Percentiles rank a stretch among this genome's conserved stretches.
Conservation (phyloP, 2,888 invertebrate species). For the Holacanthella duospinosa region DNA sequence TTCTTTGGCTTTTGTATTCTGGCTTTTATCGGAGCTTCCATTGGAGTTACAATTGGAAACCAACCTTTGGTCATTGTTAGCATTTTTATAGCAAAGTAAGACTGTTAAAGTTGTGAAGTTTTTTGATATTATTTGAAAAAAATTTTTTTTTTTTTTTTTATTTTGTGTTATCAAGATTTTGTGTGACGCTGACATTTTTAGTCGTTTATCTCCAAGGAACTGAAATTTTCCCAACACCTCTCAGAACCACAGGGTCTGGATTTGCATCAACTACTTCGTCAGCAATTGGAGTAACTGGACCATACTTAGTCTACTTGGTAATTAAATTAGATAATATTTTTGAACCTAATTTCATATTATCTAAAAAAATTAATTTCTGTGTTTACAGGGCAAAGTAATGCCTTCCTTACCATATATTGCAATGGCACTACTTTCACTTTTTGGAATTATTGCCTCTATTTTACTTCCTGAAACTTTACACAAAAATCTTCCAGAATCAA, state of each 20-base stretch:
- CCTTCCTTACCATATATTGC: conserved; percentile 22
- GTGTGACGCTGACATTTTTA: conserved; percentile 49
- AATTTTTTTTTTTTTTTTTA: background rate
- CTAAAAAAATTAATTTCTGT: background rate
- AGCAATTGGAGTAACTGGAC: conserved; percentile 48
- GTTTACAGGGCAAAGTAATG: conserved; percentile 21
- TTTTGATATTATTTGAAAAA: background rate
- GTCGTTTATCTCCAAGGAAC: conserved; percentile 52
- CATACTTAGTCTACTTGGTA: conserved; percentile 52
- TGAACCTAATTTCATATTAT: background rate
- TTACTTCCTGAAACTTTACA: conserved; percentile 56
- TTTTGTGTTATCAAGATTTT: conserved; percentile 14
- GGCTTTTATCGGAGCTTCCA: conserved; percentile 22
- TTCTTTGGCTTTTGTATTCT: conserved; percentile 41
- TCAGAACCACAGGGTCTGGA: conserved; percentile 55
- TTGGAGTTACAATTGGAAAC: conserved; percentile 4
- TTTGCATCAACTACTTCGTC: conserved; percentile 50
- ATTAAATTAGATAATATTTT: conserved; percentile 29
- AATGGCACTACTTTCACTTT: conserved; percentile 14
- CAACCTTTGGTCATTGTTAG: conserved; percentile 7
- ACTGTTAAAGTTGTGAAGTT: background rate
- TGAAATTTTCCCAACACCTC: conserved; percentile 57
- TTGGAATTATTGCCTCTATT: conserved; percentile 42
- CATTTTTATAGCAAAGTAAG: conserved; percentile 18
- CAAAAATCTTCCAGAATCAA: conserved; percentile 52